Conservation (phyloP, 2,888 invertebrate species). For the Eupelmus urozonus region DNA sequence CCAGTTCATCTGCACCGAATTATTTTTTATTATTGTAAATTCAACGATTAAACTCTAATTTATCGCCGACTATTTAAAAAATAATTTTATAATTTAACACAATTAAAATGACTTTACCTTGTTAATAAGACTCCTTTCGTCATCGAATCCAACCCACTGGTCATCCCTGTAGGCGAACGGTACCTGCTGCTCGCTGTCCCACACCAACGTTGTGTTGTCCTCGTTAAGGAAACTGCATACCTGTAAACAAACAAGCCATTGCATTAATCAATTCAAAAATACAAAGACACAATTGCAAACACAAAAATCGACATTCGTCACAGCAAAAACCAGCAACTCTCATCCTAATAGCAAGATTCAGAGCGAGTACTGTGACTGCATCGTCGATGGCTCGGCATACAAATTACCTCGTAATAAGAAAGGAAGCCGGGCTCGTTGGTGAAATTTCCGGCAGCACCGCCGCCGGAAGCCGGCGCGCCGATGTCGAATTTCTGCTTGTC, state of each 20-base stretch:
- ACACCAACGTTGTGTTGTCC: conserved; percentile 94
- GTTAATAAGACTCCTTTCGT: conserved; percentile 92
- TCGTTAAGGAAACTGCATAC: conserved; percentile 93
- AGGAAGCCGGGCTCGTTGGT: conserved; percentile 96
- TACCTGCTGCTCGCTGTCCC: conserved; percentile 97
- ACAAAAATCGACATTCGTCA: too few relatives aligned
- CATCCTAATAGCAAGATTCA: too few relatives aligned
- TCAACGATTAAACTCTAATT: background rate
- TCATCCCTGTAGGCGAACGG: conserved; percentile 94
- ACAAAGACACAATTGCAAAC: background rate
- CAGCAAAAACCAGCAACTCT: too few relatives aligned
- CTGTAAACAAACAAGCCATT: too few relatives aligned
- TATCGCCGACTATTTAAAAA: too few relatives aligned
- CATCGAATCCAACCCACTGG: conserved; percentile 97
- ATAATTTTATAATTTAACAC: background rate
- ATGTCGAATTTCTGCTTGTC: conserved; percentile 94
- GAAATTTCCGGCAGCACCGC: conserved; percentile 90
- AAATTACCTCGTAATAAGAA: conserved; percentile 91
- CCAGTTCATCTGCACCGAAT: conserved; percentile 90
- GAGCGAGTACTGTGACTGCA: too few relatives aligned
- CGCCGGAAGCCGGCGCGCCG: conserved; percentile 93
- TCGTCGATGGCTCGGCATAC: too few relatives aligned
- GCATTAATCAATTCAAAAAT: too few relatives aligned
- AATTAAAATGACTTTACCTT: conserved; percentile 81
- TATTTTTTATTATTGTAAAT: background rate